Percentiles rank a stretch among this genome's conserved stretches.
Evolutionary conservation across 2,888 invertebrate genomes (phyloP).

Genomic region (Rhabditoides inermis): DNA sequence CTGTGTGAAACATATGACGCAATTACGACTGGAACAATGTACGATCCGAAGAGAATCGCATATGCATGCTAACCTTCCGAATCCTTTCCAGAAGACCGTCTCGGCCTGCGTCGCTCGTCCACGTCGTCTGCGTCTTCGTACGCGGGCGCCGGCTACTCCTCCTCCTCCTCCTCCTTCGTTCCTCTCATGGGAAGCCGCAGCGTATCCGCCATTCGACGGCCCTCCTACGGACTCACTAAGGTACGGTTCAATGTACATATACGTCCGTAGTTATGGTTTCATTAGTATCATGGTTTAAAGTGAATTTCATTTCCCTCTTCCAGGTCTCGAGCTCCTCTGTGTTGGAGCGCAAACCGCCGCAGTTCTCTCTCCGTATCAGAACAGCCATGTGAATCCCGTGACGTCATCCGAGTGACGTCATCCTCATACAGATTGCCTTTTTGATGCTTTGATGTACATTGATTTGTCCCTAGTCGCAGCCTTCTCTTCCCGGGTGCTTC

Average conservation of each 20-base stretch:
- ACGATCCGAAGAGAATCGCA: neutral
- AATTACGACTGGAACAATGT: too few relatives aligned
- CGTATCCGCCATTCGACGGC: constrained; percentile 30
- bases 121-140: constrained; percentile 17
- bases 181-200: constrained; percentile 7
- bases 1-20: too few relatives aligned
- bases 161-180: constrained; percentile 18
- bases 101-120: constrained; percentile 13
- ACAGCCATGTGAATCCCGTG: constrained; percentile 3
- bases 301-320: too few relatives aligned
- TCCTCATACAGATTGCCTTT: too few relatives aligned
- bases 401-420: too few relatives aligned
- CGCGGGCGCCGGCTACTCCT: constrained; percentile 15
- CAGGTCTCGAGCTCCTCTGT: constrained; percentile 39
- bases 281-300: too few relatives aligned
- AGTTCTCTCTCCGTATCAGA: constrained; percentile 33
- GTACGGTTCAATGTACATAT: too few relatives aligned
- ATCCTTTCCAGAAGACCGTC: constrained; percentile 1
- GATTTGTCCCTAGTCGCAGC: too few relatives aligned
- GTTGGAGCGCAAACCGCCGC: constrained; percentile 40
- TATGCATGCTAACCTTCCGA: constrained; percentile 1
- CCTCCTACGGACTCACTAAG: constrained; percentile 38
- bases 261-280: too few relatives aligned
- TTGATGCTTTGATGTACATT: too few relatives aligned
- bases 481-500: too few relatives aligned